Percentiles rank a stretch among this genome's conserved stretches.
Conservation (phyloP, 2,888 invertebrate genomes). For the Tetramorium bicarinatum region DNA sequence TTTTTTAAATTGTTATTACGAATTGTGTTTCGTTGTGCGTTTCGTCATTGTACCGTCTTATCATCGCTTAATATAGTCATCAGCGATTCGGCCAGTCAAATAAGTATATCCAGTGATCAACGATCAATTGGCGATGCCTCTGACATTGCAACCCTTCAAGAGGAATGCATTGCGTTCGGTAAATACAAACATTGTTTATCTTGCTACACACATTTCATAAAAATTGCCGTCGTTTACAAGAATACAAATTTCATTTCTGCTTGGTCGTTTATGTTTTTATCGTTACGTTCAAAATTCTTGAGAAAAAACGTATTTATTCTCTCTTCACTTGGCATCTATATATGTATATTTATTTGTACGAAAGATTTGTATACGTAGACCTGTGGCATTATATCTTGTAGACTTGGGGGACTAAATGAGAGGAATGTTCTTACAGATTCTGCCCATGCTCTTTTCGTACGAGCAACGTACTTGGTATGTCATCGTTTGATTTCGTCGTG, state of each 20-base stretch:
- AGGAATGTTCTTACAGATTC: slow-evolving; percentile 89
- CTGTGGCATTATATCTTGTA: background rate
- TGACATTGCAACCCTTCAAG: slow-evolving; percentile 85
- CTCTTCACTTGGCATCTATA: too few relatives aligned
- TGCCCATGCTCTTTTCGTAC: slow-evolving; percentile 95
- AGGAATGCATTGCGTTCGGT: slow-evolving; percentile 85
- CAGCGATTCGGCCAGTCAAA: slow-evolving; percentile 86
- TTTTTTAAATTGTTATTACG: slow-evolving; percentile 77
- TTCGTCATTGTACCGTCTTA: slow-evolving; percentile 82
- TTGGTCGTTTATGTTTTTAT: slow-evolving; percentile 62
- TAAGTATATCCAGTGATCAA: slow-evolving; percentile 86
- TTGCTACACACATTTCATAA: slow-evolving; percentile 55
- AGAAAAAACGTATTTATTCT: background rate
- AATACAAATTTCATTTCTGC: slow-evolving; percentile 62
- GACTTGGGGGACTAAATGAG: slow-evolving; percentile 7
- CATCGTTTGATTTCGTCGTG: slow-evolving; percentile 98
- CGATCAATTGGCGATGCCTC: slow-evolving; percentile 85
- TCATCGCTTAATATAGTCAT: slow-evolving; percentile 86
- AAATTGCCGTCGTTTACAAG: slow-evolving; percentile 49
- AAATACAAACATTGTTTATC: slow-evolving; percentile 80
- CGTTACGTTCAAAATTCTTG: slow-evolving; percentile 16
- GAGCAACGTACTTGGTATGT: slow-evolving; percentile 97
- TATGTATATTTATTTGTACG: slow-evolving; percentile 6
- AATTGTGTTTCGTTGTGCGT: slow-evolving; percentile 83
- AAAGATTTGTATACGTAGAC: background rate